Conservation (phyloP, 2,888 invertebrate species). For the Seira sanloemensis region DNA sequence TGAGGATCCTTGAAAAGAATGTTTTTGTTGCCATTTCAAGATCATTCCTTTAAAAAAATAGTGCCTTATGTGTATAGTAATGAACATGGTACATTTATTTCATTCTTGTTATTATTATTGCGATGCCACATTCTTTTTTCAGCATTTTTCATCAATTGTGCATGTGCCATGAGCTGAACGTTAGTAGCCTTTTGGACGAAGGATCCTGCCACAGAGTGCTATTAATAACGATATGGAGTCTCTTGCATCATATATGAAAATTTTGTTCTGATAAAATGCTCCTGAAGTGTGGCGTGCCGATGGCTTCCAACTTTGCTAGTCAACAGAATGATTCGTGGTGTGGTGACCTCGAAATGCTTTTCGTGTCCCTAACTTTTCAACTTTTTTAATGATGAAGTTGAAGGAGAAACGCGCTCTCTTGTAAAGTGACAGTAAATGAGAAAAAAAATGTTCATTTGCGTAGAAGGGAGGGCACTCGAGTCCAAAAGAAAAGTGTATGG, state of each 20-base stretch:
- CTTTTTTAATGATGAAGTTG: constrained; percentile 10
- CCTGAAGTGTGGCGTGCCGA: constrained; percentile 16
- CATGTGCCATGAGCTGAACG: background rate
- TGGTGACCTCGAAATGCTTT: constrained; percentile 8
- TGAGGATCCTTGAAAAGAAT: constrained; percentile 1
- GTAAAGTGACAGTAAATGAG: background rate
- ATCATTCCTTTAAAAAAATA: background rate
- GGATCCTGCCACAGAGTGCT: constrained; percentile 8
- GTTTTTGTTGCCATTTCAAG: constrained; percentile 14
- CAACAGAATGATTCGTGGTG: background rate
- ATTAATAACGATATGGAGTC: constrained; percentile 10
- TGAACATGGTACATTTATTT: background rate
- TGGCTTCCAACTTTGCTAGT: background rate
- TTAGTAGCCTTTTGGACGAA: constrained; percentile 3
- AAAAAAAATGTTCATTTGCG: background rate
- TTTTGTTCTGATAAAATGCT: background rate
- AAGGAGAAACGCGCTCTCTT: background rate
- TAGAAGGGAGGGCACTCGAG: background rate
- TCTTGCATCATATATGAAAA: constrained; percentile 11
- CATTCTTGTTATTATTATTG: background rate
- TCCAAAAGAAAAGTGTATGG: background rate
- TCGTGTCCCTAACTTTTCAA: constrained; percentile 7
- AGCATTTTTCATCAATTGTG: constrained; percentile 11
- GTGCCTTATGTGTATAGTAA: constrained; percentile 8
- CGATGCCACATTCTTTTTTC: constrained; percentile 7